Evolutionary conservation across 1,140 invertebrate species (phyloP).

Genomic region (Brachionus calyciflorus): DNA sequence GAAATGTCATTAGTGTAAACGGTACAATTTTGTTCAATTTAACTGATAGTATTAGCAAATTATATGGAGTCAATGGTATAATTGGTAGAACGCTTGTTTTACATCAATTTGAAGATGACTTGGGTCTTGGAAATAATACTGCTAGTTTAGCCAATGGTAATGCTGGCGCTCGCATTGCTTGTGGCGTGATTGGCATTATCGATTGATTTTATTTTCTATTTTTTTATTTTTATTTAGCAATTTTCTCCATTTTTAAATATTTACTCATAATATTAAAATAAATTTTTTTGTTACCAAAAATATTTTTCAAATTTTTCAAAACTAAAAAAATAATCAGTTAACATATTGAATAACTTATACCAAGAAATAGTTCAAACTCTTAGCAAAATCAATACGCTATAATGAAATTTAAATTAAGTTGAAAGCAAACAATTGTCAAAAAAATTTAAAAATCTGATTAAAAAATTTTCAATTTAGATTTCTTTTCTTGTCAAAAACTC

Average conservation of each 20-base stretch:
- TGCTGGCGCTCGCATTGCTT: slow-evolving; percentile 88
- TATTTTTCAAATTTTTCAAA: too few relatives aligned
- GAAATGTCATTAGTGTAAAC: slow-evolving; percentile 69
- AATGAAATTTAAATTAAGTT: too few relatives aligned
- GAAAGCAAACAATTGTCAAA: too few relatives aligned
- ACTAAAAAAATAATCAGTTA: too few relatives aligned
- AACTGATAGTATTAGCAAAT: slow-evolving; percentile 70
- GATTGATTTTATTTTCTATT: not conserved
- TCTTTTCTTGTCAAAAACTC: too few relatives aligned
- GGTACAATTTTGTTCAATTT: slow-evolving; percentile 55
- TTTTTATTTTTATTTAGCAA: slow-evolving; percentile 4
- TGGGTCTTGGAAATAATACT: slow-evolving; percentile 79
- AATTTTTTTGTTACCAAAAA: too few relatives aligned
- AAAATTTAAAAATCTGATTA: too few relatives aligned
- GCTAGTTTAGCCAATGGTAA: slow-evolving; percentile 92
- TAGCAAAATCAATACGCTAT: too few relatives aligned
- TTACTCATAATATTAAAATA: too few relatives aligned
- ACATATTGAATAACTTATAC: too few relatives aligned
- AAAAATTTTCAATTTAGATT: too few relatives aligned
- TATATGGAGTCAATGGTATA: slow-evolving; percentile 71
- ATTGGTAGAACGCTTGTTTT: slow-evolving; percentile 60
- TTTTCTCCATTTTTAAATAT: not conserved
- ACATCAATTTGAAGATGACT: slow-evolving; percentile 89
- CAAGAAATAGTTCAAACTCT: too few relatives aligned
- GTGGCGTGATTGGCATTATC: slow-evolving; percentile 85